phyloP scores from a whole-genome alignment of 2,113 vertebrate species.

The Arizona elegans region DNA sequence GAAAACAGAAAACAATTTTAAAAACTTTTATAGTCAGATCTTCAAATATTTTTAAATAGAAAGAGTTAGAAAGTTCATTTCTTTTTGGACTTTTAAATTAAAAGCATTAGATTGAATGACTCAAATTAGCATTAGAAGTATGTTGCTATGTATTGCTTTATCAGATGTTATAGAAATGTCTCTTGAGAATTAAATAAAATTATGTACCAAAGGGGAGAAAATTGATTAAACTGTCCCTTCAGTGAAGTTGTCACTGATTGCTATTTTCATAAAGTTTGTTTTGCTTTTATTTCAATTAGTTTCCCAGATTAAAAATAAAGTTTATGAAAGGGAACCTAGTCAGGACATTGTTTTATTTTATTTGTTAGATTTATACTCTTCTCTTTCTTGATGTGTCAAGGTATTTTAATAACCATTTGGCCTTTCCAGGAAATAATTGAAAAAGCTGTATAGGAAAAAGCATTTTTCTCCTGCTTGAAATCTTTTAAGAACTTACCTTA shows the following conservation, averaged over 20 bases:
- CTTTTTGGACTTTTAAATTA: neutral
- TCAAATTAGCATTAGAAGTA: constrained; percentile 7
- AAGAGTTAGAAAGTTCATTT: neutral
- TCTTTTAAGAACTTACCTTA: constrained; percentile 46
- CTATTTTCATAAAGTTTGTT: neutral
- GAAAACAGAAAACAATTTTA: neutral
- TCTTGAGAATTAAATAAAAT: constrained; percentile 9
- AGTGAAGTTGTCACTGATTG: neutral
- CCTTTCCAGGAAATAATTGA: constrained; percentile 25
- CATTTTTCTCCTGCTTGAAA: neutral
- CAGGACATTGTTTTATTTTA: constrained; percentile 20
- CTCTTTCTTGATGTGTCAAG: constrained; percentile 18
- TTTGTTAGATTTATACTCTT: neutral
- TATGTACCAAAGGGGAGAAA: neutral
- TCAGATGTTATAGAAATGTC: neutral
- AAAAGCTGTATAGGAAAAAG: constrained; percentile 7
- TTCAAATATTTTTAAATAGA: neutral
- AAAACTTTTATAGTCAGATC: neutral
- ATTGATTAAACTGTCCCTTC: constrained; percentile 8
- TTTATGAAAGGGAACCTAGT: neutral
- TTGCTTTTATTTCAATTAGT: constrained; percentile 30
- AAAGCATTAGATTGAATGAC: neutral
- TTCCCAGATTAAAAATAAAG: neutral
- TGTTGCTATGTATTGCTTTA: neutral
- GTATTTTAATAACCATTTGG: constrained; percentile 42